Evolutionary conservation across 92 coral and sea anemone genomes (phyloP).

Genomic region (Meandrina meandrites): DNA sequence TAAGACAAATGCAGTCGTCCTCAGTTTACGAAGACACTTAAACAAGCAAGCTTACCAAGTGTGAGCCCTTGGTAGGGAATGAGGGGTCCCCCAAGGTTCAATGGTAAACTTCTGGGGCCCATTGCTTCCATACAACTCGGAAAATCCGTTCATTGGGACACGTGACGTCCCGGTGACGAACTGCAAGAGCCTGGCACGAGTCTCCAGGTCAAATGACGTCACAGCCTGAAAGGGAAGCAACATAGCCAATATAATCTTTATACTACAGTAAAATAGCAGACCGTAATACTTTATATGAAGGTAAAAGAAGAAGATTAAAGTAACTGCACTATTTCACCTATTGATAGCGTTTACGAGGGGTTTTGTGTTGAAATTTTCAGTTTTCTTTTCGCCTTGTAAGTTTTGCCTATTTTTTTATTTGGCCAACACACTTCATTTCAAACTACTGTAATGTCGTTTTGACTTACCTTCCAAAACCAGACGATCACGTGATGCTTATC

Average conservation of each 20-base stretch:
- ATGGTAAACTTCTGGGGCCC: conserved; percentile 98
- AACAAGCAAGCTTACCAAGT: conserved; percentile 76
- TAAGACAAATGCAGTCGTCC: no score
- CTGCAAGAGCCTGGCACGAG: conserved; percentile 98
- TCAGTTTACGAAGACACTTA: no score
- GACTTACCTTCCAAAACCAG: conserved; percentile 98
- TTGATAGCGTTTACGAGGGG: neutral
- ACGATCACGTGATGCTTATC: conserved; percentile 93
- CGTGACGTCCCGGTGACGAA: conserved; percentile 99
- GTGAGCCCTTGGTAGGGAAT: conserved; percentile 97
- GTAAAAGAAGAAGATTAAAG: no score
- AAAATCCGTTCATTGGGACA: conserved; percentile 98
- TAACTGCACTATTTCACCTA: neutral
- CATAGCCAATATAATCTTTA: neutral
- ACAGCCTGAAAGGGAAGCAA: conserved; percentile 65
- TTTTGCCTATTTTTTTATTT: no score
- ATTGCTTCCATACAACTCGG: conserved; percentile 96
- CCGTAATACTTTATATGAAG: no score
- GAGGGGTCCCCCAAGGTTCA: conserved; percentile 99
- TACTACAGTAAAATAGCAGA: neutral
- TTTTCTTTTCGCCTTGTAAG: no score
- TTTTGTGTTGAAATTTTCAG: no score
- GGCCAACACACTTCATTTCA: no score
- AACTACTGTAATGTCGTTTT: neutral
- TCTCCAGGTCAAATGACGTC: conserved; percentile 90